These are phyloP conservation scores for Pseudobourletiella spinata DNA, from an alignment of 1,140 invertebrate genomes.

Conservation along the genomic window DNA sequence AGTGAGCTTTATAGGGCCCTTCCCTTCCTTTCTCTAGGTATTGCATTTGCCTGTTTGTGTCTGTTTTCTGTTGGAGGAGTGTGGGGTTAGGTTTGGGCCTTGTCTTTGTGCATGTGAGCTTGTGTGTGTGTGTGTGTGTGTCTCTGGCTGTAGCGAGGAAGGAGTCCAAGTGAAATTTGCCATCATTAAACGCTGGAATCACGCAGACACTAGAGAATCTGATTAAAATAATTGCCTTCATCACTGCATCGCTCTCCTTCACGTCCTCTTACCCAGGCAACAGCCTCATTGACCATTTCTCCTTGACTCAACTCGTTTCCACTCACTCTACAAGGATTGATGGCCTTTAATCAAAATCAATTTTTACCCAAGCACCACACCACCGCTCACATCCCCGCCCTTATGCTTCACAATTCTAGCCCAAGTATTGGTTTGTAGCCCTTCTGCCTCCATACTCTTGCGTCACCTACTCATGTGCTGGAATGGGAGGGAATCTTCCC, in stretches of 20 bases:
- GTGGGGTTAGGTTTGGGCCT: no score
- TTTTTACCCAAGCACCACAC: conserved; percentile 15
- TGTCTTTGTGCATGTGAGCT: no score
- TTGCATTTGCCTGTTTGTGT: no score
- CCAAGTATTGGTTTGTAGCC: neutral
- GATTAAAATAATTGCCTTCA: conserved; percentile 38
- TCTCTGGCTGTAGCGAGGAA: no score
- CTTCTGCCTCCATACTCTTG: neutral
- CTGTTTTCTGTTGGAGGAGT: no score
- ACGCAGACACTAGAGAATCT: conserved; percentile 37
- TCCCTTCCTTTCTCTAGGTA: neutral
- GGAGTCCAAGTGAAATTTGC: conserved; percentile 23
- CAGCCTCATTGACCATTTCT: conserved; percentile 21
- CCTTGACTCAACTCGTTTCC: neutral
- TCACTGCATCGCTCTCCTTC: conserved; percentile 21
- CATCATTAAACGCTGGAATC: conserved; percentile 37
- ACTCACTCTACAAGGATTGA: conserved; percentile 30
- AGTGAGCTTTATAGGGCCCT: neutral
- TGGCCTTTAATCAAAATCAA: conserved; percentile 37
- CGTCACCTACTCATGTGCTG: neutral
- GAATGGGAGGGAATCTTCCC: no score
- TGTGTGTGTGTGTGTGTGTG: no score
- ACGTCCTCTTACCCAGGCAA: neutral
- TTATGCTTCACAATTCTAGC: no score
- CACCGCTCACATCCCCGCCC: neutral